Percentiles rank a stretch among this genome's conserved stretches.
Evolutionary conservation across 2,113 vertebrate species (phyloP).

Genomic region (Spea bombifrons): DNA sequence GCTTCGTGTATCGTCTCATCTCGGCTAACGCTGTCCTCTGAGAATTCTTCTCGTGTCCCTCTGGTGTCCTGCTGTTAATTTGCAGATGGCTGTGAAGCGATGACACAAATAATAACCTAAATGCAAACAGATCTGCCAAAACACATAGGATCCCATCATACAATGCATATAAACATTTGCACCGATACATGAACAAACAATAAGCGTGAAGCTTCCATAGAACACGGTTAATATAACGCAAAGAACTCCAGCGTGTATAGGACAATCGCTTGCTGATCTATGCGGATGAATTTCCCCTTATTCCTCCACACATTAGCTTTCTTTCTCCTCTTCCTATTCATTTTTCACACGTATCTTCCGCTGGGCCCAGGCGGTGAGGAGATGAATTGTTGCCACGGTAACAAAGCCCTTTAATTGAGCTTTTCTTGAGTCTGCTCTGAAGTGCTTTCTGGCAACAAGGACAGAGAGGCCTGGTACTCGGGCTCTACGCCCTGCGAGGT

Average conservation of each 20-base stretch:
- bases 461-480: conserved; percentile 50
- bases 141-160: neutral
- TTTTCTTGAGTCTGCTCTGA: conserved; percentile 54
- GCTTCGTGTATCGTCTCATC: neutral
- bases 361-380: conserved; percentile 68
- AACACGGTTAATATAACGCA: no score
- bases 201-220: no score
- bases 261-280: no score
- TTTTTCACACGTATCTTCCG: conserved; percentile 68
- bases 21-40: neutral
- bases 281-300: neutral
- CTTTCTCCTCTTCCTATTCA: conserved; percentile 53
- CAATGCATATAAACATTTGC: neutral
- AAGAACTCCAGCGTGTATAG: no score
- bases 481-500: conserved; percentile 22
- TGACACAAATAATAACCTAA: neutral
- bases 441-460: conserved; percentile 57
- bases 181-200: no score
- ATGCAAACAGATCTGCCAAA: neutral
- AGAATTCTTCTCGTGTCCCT: neutral
- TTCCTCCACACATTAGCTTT: neutral
- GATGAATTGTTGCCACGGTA: conserved; percentile 69
- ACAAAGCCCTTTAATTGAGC: conserved; percentile 65
- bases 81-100: neutral
- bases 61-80: neutral